Conservation (phyloP, 2,113 vertebrate species). For the Nothocercus julius region DNA sequence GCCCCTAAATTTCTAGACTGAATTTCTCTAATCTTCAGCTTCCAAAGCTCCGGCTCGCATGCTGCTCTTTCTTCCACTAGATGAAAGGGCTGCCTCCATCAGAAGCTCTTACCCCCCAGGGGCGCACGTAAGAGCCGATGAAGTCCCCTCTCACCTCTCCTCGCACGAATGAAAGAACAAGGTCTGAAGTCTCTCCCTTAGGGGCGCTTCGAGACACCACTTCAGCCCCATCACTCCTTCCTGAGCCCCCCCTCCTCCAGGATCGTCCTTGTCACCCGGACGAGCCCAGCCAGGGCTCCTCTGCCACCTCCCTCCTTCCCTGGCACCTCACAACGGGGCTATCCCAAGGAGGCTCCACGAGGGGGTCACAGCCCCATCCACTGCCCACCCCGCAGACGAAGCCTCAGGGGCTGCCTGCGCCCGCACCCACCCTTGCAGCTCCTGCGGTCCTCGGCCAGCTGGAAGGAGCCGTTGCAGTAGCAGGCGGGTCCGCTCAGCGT, state of each 20-base stretch:
- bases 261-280: fast-evolving
- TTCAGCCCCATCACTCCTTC: neutral
- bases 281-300: fast-evolving
- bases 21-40: slow-evolving; percentile 11
- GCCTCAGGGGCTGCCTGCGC: neutral
- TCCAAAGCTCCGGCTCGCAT: neutral
- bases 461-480: slow-evolving; percentile 90
- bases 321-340: fast-evolving
- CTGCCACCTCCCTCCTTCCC: neutral
- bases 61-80: neutral
- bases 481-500: slow-evolving; percentile 85
- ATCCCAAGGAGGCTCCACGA: too few species aligned
- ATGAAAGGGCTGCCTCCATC: neutral
- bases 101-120: neutral
- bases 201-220: neutral
- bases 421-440: slow-evolving; percentile 87
- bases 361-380: too few species aligned
- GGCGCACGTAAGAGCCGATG: neutral
- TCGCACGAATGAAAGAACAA: neutral
- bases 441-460: slow-evolving; percentile 87
- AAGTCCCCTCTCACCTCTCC: neutral
- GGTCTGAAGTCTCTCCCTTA: neutral
- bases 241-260: neutral
- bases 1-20: neutral
- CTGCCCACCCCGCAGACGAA: too few species aligned